phyloP scores from a whole-genome alignment of 2,113 vertebrate genomes.

The Tympanuchus pallidicinctus region DNA sequence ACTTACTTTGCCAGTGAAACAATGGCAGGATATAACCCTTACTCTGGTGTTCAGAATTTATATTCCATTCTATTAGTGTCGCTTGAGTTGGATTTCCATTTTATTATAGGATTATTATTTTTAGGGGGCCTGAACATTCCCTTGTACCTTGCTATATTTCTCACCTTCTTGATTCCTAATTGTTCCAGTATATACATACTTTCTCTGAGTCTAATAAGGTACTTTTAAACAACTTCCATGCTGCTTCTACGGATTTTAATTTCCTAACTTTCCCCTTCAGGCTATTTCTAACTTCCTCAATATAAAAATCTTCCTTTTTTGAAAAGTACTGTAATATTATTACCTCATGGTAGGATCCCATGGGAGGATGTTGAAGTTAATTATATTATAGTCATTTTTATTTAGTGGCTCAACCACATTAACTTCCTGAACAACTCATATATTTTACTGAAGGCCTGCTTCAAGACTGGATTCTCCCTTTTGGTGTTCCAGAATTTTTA shows the following conservation, averaged over 20 bases:
- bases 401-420: constrained; percentile 74
- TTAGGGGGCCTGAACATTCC: constrained; percentile 21
- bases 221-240: constrained; percentile 51
- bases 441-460: constrained; percentile 48
- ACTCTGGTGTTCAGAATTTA: constrained; percentile 41
- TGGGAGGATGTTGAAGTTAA: constrained; percentile 76
- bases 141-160: constrained; percentile 40
- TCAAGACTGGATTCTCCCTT: constrained; percentile 51
- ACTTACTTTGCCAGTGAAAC: constrained; percentile 28
- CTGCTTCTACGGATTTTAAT: constrained; percentile 68
- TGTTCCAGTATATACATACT: constrained; percentile 44
- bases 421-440: constrained; percentile 74
- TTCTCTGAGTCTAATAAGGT: constrained; percentile 37
- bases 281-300: constrained; percentile 73
- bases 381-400: constrained; percentile 77
- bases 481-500: constrained; percentile 53
- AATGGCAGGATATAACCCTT: constrained; percentile 57
- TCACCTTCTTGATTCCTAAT: constrained; percentile 70
- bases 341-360: constrained; percentile 69
- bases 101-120: constrained; percentile 62
- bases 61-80: constrained; percentile 31
- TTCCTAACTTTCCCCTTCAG: constrained; percentile 75
- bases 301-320: constrained; percentile 76
- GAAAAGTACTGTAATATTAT: constrained; percentile 75
- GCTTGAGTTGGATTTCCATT: constrained; percentile 58